Evolutionary conservation across 2,113 vertebrate genomes (phyloP).

Genomic region (Illadopsis cleaveri): DNA sequence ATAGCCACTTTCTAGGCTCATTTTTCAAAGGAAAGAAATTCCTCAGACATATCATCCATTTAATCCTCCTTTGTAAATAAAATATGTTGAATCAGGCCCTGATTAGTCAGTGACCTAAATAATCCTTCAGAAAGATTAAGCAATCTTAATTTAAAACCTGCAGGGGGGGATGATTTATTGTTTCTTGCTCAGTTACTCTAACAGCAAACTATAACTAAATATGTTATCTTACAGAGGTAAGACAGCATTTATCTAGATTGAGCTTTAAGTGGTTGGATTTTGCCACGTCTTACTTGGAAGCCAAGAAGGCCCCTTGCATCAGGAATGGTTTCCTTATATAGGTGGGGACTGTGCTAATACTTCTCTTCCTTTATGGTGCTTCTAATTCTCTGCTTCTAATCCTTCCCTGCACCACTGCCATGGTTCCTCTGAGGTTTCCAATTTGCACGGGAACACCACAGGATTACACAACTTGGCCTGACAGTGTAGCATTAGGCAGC

Average conservation of each 20-base stretch:
- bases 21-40: constrained; percentile 7
- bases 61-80: constrained; percentile 19
- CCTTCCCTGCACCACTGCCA: neutral
- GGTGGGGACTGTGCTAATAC: neutral
- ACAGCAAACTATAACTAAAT: neutral
- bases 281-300: neutral
- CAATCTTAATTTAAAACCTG: neutral
- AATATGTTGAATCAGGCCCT: neutral
- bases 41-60: neutral
- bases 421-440: neutral
- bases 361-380: neutral
- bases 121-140: constrained; percentile 12
- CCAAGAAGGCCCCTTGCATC: neutral
- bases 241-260: neutral
- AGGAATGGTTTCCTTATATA: neutral
- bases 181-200: neutral
- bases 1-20: neutral
- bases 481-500: neutral
- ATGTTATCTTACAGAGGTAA: neutral
- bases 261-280: neutral
- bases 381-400: neutral
- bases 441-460: neutral
- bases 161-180: neutral
- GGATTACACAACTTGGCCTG: neutral
- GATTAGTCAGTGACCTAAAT: constrained; percentile 35